Evolutionary conservation across 2,113 vertebrate species (phyloP), one percentile per base, ranked within the genome.

Genomic region (Rhinogobius similis): DNA sequence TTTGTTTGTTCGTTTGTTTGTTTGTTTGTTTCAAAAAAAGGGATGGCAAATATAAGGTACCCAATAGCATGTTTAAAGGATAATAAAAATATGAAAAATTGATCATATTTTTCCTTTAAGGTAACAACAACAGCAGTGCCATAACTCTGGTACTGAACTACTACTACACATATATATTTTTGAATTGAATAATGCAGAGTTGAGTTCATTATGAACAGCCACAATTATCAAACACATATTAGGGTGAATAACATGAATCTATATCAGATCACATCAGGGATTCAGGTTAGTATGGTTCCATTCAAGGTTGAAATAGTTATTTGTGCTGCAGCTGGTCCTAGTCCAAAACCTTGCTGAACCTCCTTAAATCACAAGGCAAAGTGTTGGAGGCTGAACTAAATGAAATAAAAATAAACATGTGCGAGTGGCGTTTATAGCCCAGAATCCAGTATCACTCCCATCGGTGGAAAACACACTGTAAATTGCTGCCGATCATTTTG

Each of bases 321-420:
- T 18, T 61, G 20, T 39, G 7, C 32, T 36, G 72, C 81, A 88
- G 72, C 74, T 88, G 85, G 88, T 88, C 65, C 48, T 36, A 6
- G 73, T 87, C 88, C 88, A 88, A 72, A 77, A 73, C 72, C 76
- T 76, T 84, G 77, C 79, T 75, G n/a, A 76, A 73, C 74, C 82
- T 87, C 73, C 69, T 84, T 90, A 90, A 90, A 90, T 90, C 88
- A 90, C 29, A 73, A 82, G 81, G 83, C 81, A 85, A 90, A 87
- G 83, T 86, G 85, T 90, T 87, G 82, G 78, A 87, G 85, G 82
- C 85, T 84, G 85, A 86, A 86, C 79, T 75, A 87, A 90, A 86
- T 83, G 81, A 88, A 88, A 87, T 85, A 84, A 88, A 88, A 88
- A 90, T 86, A 90, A 90, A 88, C 87, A 90, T 82, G 82, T 85